Evolutionary conservation across 1,140 invertebrate species (phyloP), one percentile per base, ranked within the genome.

Genomic region (Euura lappo): DNA sequence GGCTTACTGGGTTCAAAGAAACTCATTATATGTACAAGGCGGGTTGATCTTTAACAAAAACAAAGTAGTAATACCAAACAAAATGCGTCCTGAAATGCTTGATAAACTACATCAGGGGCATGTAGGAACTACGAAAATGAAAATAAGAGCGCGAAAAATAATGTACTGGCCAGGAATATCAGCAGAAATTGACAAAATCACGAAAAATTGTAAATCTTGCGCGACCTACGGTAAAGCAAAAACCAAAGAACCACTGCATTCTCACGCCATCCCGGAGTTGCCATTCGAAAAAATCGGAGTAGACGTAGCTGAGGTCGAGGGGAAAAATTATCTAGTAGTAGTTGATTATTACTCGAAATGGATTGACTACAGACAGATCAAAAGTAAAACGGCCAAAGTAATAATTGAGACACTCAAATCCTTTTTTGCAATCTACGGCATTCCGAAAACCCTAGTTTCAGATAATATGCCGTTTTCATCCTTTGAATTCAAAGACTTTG

Each of bases 31-130:
- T 70, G 66, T 75, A 51, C 42, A 78, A 66, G 76, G 83, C 74
- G 80, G 74, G 2, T 70, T 85, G 2, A 47, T 85, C 11, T 78
- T 84, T 67, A 74, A 76, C 65, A 79, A 77, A 70, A 71, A 81
- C 70, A 75, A 78, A 68, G 74, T 85, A 11, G 68, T 85, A 7
- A 79, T 87, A 69, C 81, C 83, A 8, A 73, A 45, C 67, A 10
- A 45, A 5, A 64, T 81, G 11, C 74, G 83, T 73, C 6, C 44
- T 6, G 71, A 82, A n/a, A 84, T 86, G 68, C 72, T 83, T 45
- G 70, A 79, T 13, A 11, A 72, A 28, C 67, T 84, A n/a, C 84
- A 86, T 75, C 70, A 73, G 69, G 71, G 76, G 65, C 85, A 86
- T 79, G 74, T 80, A 44, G 84, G 84, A 2, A 81, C 84, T 4